Conservation (phyloP, 1,140 invertebrate species). For the Drosophila guanche region DNA sequence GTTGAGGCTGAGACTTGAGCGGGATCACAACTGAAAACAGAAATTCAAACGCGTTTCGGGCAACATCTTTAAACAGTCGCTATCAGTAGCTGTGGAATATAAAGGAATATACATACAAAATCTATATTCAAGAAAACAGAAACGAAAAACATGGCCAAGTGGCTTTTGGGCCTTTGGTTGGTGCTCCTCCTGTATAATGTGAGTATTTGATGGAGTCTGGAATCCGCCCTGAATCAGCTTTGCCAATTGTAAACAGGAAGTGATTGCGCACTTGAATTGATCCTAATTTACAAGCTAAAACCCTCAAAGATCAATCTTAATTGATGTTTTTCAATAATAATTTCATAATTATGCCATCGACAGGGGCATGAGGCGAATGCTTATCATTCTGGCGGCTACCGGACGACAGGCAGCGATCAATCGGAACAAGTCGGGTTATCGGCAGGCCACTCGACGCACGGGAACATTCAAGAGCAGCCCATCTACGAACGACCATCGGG, state of each 20-base stretch:
- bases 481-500: slow-evolving; percentile 56
- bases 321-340: slow-evolving; percentile 37
- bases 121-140: slow-evolving; percentile 1
- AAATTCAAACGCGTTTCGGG: slow-evolving; percentile 13
- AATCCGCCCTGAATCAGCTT: too few species aligned
- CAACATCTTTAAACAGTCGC: not conserved
- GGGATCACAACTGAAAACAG: slow-evolving; percentile 34
- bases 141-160: slow-evolving; percentile 28
- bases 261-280: slow-evolving; percentile 2
- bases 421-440: slow-evolving; percentile 56
- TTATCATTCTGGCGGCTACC: slow-evolving; percentile 64
- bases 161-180: slow-evolving; percentile 34
- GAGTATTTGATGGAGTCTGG: not conserved
- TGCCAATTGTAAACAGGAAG: too few species aligned
- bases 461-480: slow-evolving; percentile 51
- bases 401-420: slow-evolving; percentile 28
- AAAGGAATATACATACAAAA: slow-evolving; percentile 1
- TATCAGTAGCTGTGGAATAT: slow-evolving; percentile 33
- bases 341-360: slow-evolving; percentile 57
- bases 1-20: slow-evolving; percentile 48
- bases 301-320: slow-evolving; percentile 8
- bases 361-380: slow-evolving; percentile 53
- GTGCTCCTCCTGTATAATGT: slow-evolving; percentile 33
- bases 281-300: slow-evolving; percentile 26
- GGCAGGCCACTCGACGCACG: slow-evolving; percentile 24